These are phyloP conservation scores for Nixonia krombeini DNA, from an alignment of 1,140 invertebrate genomes.

Conservation along the genomic window DNA sequence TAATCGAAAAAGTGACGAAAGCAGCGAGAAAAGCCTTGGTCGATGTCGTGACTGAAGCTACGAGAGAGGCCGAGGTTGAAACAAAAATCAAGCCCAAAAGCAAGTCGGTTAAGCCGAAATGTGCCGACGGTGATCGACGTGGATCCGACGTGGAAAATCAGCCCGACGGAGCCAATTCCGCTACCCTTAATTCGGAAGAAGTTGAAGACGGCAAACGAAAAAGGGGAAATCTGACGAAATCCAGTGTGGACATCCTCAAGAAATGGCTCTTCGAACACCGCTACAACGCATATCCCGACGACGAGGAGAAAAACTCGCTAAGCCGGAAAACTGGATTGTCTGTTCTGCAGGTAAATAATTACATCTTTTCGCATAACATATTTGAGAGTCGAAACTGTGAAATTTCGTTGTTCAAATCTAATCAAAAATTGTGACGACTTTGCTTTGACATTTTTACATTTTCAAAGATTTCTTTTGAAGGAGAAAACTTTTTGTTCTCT, in stretches of 20 bases:
- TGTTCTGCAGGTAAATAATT: conserved; percentile 81
- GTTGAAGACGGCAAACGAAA: conserved; percentile 78
- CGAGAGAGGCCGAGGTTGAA: too few species aligned
- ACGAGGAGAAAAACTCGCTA: conserved; percentile 88
- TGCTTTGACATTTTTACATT: too few species aligned
- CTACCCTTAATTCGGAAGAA: conserved; percentile 59
- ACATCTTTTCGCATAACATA: too few species aligned
- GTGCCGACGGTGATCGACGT: conserved; percentile 80
- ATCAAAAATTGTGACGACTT: too few species aligned
- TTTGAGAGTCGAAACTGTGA: neutral
- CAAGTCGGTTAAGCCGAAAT: too few species aligned
- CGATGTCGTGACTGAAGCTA: too few species aligned
- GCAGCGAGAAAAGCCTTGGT: too few species aligned
- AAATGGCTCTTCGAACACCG: conserved; percentile 94
- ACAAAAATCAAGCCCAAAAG: too few species aligned
- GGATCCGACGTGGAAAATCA: conserved; percentile 71
- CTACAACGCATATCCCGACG: conserved; percentile 95
- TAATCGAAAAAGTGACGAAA: too few species aligned
- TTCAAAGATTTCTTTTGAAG: too few species aligned
- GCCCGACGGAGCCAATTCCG: conserved; percentile 48
- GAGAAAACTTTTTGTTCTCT: too few species aligned
- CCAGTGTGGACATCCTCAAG: conserved; percentile 91
- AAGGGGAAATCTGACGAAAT: conserved; percentile 93
- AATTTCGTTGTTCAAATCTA: too few species aligned
- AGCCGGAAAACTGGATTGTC: conserved; percentile 90